Evolutionary conservation across 2,888 invertebrate species (phyloP).

Genomic region (Cheilosia grossa): DNA sequence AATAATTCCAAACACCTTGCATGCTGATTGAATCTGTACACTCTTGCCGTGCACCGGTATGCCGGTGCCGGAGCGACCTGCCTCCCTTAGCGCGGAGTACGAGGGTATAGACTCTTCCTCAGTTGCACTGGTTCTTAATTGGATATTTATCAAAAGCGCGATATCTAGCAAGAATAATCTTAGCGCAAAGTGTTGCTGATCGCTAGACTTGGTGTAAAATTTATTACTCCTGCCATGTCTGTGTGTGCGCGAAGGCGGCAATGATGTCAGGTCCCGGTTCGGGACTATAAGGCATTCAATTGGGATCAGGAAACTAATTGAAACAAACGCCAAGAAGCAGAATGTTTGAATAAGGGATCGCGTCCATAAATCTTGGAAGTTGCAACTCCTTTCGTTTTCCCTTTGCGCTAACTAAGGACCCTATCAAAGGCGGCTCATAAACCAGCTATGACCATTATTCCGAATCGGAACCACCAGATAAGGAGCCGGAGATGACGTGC

Average conservation of each 20-base stretch:
- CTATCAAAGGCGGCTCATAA: conserved; percentile 67
- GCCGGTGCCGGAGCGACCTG: conserved; percentile 40
- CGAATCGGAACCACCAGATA: conserved; percentile 50
- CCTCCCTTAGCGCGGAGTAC: neutral
- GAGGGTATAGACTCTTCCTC: neutral
- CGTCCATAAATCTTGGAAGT: conserved; percentile 63
- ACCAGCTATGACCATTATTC: conserved; percentile 57
- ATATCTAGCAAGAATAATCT: conserved; percentile 63
- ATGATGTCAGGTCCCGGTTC: conserved; percentile 56
- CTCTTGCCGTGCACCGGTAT: conserved; percentile 20
- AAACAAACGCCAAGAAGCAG: conserved; percentile 59
- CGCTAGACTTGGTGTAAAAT: conserved; percentile 51
- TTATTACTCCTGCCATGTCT: conserved; percentile 66
- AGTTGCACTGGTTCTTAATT: conserved; percentile 69
- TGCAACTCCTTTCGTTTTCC: conserved; percentile 40
- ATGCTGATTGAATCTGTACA: conserved; percentile 66
- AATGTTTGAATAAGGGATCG: conserved; percentile 68
- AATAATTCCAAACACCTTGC: conserved; percentile 71
- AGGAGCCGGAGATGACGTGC: conserved; percentile 64
- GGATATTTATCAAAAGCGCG: conserved; percentile 68
- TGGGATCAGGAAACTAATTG: conserved; percentile 69
- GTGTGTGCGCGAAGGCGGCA: conserved; percentile 62
- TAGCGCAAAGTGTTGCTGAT: conserved; percentile 59
- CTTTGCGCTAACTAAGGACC: neutral
- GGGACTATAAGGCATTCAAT: conserved; percentile 57